Evolutionary conservation across 2,113 vertebrate genomes (phyloP).

Genomic region (Callipepla squamata): DNA sequence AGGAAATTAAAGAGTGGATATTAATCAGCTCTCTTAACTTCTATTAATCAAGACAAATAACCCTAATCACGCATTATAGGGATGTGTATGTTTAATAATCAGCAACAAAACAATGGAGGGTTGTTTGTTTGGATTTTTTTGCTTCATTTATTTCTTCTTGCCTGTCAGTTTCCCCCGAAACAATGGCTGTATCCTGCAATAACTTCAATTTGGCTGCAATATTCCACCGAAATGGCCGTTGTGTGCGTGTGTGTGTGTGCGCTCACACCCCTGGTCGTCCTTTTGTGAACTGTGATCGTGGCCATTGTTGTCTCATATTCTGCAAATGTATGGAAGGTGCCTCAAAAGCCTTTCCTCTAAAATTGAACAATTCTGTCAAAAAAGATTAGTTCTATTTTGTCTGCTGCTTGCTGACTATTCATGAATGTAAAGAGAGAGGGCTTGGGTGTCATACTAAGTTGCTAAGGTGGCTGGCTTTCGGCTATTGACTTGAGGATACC

Average conservation of each 20-base stretch:
- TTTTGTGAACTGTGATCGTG: constrained; percentile 70
- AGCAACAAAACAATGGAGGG: neutral
- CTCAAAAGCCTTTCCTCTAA: constrained; percentile 83
- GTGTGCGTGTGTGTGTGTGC: neutral
- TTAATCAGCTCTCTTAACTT: constrained; percentile 57
- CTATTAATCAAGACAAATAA: constrained; percentile 46
- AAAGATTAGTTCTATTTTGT: constrained; percentile 92
- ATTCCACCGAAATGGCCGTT: constrained; percentile 43
- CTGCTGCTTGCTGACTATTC: constrained; percentile 89
- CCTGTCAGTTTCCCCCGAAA: constrained; percentile 35
- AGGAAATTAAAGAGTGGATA: constrained; percentile 58
- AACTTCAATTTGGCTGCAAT: constrained; percentile 22
- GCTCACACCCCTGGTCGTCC: constrained; percentile 63
- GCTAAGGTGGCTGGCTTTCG: constrained; percentile 83
- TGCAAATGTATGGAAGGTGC: constrained; percentile 77
- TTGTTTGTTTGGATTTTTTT: neutral
- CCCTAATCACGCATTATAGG: neutral
- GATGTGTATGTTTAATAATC: neutral
- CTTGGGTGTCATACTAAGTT: constrained; percentile 87
- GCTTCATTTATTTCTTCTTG: neutral
- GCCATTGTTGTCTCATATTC: constrained; percentile 81
- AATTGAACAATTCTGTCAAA: constrained; percentile 91
- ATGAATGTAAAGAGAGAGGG: constrained; percentile 86
- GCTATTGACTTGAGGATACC: constrained; percentile 86
- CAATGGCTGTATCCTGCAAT: constrained; percentile 60